Percentiles rank a stretch among this genome's conserved stretches.
These are phyloP conservation scores for Phainopepla nitens DNA, from an alignment of 2,113 vertebrate species.

Conservation along the genomic window DNA sequence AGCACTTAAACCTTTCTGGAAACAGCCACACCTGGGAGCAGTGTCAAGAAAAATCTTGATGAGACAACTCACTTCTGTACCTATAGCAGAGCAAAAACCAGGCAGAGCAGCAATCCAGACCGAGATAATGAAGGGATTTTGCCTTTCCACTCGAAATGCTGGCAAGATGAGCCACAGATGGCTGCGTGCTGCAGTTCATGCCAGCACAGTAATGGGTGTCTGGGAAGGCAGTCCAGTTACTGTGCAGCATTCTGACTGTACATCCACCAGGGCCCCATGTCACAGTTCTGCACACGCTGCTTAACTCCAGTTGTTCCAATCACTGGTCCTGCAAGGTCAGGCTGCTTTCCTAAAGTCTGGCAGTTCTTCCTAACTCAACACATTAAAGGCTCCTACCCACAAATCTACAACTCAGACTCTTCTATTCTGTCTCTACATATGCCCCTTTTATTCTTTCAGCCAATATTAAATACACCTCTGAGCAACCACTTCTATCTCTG, in stretches of 20 bases:
- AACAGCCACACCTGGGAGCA: background rate
- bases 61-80: background rate
- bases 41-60: background rate
- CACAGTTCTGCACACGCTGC: background rate
- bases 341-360: background rate
- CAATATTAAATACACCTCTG: background rate
- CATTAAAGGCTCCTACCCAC: background rate
- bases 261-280: background rate
- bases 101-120: background rate
- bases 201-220: background rate
- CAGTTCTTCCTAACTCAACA: background rate
- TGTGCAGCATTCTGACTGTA: background rate
- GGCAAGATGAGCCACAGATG: background rate
- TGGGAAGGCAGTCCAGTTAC: background rate
- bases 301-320: background rate
- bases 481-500: background rate
- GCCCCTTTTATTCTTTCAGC: background rate
- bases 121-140: background rate
- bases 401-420: background rate
- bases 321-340: background rate
- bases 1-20: background rate
- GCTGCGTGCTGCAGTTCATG: background rate
- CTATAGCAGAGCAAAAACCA: background rate
- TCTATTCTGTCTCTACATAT: background rate
- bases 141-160: background rate